A percentile compares a stretch with the other conserved stretches of the same genome.
Conservation (phyloP, 2,113 vertebrate genomes). For the Brienomyrus longianalis region DNA sequence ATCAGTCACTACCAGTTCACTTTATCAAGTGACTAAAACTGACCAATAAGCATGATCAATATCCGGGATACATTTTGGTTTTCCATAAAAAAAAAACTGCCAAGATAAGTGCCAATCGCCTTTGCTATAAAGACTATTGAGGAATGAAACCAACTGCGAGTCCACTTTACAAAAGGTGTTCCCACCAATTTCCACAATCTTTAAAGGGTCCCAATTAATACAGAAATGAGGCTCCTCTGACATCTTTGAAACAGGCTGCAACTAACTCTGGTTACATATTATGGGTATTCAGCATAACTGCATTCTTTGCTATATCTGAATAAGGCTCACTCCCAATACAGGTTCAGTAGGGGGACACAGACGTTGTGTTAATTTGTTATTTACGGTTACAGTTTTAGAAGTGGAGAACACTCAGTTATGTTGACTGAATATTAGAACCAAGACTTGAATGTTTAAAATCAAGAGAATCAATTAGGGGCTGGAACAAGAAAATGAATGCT, state of each 20-base stretch:
- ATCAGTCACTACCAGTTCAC: not conserved
- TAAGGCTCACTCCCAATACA: not conserved
- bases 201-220: not conserved
- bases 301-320: not conserved
- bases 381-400: not conserved
- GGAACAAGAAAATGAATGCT: slow-evolving; percentile 3
- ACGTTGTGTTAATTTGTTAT: not conserved
- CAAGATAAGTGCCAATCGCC: not conserved
- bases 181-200: not conserved
- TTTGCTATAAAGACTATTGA: not conserved
- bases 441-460: not conserved
- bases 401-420: not conserved
- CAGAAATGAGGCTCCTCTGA: not conserved
- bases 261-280: not conserved
- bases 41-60: not conserved
- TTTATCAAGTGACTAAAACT: not conserved
- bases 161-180: not conserved
- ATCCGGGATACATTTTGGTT: not conserved
- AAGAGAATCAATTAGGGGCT: not conserved
- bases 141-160: not conserved
- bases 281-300: not conserved
- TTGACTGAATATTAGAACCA: not conserved
- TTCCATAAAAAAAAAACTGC: not conserved
- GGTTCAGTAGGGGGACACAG: not conserved
- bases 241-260: not conserved